These are phyloP conservation scores for Fregata magnificens DNA, from an alignment of 2,113 vertebrate species.

Conservation along the genomic window DNA sequence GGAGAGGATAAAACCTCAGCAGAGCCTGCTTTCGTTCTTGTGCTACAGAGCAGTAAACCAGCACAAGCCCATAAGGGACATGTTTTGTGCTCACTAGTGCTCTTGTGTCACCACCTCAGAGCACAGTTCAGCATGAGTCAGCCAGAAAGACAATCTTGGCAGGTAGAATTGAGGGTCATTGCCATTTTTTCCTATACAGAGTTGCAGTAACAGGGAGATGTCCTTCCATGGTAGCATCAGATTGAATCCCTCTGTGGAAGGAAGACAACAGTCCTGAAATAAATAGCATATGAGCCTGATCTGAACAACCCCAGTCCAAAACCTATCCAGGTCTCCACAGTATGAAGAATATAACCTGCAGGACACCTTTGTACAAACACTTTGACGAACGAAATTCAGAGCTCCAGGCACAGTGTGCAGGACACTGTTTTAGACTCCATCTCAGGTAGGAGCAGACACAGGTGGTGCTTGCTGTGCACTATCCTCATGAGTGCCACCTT, in stretches of 20 bases:
- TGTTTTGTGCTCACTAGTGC: not conserved
- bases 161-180: not conserved
- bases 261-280: not conserved
- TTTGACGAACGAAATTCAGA: not conserved
- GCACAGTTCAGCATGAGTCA: not conserved
- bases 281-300: not conserved
- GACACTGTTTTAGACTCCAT: not conserved
- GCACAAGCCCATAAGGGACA: not conserved
- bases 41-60: not conserved
- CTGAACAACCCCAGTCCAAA: not conserved
- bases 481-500: not conserved
- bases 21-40: not conserved
- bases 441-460: not conserved
- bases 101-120: not conserved
- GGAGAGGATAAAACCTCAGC: not conserved
- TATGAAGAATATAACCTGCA: not conserved
- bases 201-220: not conserved
- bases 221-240: not conserved
- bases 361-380: not conserved
- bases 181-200: not conserved
- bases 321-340: not conserved
- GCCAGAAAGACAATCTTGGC: not conserved
- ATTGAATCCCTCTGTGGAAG: not conserved
- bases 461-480: not conserved
- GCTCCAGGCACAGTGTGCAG: not conserved